Base-by-base conservation (phyloP, 2,113 vertebrate species). In the Oncorhynchus nerka region DNA sequence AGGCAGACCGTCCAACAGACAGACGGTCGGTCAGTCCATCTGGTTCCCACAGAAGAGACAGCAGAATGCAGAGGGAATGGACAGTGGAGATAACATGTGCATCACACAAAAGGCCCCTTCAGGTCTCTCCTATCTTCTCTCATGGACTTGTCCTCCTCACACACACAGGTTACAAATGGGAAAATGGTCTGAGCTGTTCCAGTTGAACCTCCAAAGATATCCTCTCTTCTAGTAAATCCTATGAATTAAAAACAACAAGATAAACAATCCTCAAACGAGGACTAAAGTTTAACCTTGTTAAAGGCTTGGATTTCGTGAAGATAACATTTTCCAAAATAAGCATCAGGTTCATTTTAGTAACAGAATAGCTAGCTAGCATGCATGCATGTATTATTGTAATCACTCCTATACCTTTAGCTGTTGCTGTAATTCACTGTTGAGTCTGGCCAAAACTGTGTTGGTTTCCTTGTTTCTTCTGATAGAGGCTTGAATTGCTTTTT, bases 391-490 rank as follows among this genome's bases (percentile, higher is more conserved):
- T 39, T 70, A 8, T 24, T 76, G 26, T 32, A 22, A 24, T 24
- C 8, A 6, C 59, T 51, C 64, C 51, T 77, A 74, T 93, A 99
- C 98, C 97, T 99, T 99, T 92, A 99, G 89, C 62, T 99, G 97
- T 68, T 99, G 98, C 82, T 99, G 97, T 82, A 99, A 92, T 93
- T 99, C 97, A 92, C 97, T 99, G 86, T 99, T 99, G 77, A 99
- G 91, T 92, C 98, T 94, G 83, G 97, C 98, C 94, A 99, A 90
- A 84, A 99, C 98, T 48, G 97, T 99, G 86, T 99, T 99, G 3
- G 97, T 99, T 93, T 99, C 98, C 83, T 99, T 99, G 89, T 99
- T 99, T 88, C 97, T 96, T 93, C 98, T 95, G 90, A 99, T 99
- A 51, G 97, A 99, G 81, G 98, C 98, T 90, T 99, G 98, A 91